A percentile compares a stretch with the other conserved stretches of the same genome.
Evolutionary conservation across 1,140 invertebrate genomes (phyloP).

Genomic region (Lineus longissimus): DNA sequence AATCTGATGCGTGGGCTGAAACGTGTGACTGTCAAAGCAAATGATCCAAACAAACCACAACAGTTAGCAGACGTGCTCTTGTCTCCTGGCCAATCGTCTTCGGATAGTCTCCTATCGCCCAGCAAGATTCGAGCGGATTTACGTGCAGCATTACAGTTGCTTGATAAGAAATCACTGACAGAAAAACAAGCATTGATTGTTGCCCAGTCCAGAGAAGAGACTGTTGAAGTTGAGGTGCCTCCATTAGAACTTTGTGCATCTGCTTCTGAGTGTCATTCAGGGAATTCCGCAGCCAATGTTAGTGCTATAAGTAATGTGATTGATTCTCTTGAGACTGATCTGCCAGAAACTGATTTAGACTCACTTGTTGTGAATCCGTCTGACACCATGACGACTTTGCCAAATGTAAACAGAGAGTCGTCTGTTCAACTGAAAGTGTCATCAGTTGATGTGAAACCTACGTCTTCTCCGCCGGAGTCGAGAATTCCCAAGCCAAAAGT

Average conservation of each 20-base stretch:
- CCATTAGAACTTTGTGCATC: too few species aligned
- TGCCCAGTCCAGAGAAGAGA: too few species aligned
- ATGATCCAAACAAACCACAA: not conserved
- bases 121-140: not conserved
- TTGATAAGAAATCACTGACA: not conserved
- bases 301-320: not conserved
- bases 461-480: too few species aligned
- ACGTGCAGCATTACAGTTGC: not conserved
- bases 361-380: conserved; percentile 8
- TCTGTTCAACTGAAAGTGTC: too few species aligned
- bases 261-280: too few species aligned
- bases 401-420: too few species aligned
- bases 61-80: not conserved
- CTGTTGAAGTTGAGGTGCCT: too few species aligned
- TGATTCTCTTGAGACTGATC: not conserved
- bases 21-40: not conserved
- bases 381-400: too few species aligned
- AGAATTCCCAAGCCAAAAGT: too few species aligned
- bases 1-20: not conserved
- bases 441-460: too few species aligned
- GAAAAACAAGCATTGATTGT: not conserved
- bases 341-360: conserved; percentile 4
- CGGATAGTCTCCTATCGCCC: not conserved
- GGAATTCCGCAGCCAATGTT: too few species aligned
- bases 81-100: not conserved